Evolutionary conservation across 2,888 invertebrate genomes (phyloP), one percentile per base, ranked within the genome.

Genomic region (Harpagoxenus sublaevis): DNA sequence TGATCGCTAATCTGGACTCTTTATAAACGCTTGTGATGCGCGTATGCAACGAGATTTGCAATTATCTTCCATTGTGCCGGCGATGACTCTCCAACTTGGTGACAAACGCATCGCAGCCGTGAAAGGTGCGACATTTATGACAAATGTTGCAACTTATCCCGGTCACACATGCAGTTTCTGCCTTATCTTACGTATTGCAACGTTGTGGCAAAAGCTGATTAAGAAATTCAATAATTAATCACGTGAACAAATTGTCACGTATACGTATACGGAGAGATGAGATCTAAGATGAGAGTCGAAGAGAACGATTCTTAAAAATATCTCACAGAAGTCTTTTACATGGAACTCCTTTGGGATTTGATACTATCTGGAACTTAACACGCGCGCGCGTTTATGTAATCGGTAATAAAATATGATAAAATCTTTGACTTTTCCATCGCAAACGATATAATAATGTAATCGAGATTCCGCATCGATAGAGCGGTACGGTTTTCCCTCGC

Each of bases 71-170:
- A 78, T 78, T 78, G 68, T 78, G 42, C n/a, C 53, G 12, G 55
- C 66, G 53, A 66, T 42, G 77, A 77, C 53, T 66, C 51, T 66
- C 31, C 31, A 3, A 18, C 15, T 55, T 42, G 77, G 55, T 78
- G 77, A 78, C 68, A 78, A 78, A 78, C 77, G 68, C 42, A 18
- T 63, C 51, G 42, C 68, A 66, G 39, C 53, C 28, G 42, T 66
- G 77, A 78, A 68, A 68, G 77, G 55, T 78, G 68, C 77, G 68
- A 68, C 68, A 42, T 68, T 78, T 68, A 35, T 75, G 65, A 68
- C 68, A 68, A 78, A 55, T 66, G 77, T 77, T 77, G 66, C 77
- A 77, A 77, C 18, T 66, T 66, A 77, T 53, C 42, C 23, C 77
- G 53, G 39, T 77, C 66, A 65, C 39, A 5, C 15, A 63, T n/a